Percentiles rank a stretch among this genome's conserved stretches.
Conservation (phyloP, 1,140 invertebrate genomes). For the Mamestra configurata region DNA sequence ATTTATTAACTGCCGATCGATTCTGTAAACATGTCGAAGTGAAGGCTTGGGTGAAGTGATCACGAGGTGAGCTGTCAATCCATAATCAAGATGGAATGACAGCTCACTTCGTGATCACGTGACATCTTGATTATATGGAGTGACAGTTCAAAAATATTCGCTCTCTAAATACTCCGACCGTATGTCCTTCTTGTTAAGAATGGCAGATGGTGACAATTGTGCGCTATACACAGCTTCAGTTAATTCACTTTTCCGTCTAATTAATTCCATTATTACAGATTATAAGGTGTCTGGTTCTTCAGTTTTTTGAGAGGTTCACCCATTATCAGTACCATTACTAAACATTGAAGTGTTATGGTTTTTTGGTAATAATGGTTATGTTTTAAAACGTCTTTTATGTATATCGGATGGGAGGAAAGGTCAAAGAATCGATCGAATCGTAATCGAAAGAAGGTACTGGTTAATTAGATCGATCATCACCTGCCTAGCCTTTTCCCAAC, state of each 20-base stretch:
- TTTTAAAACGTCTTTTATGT: not conserved
- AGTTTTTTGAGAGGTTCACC: conserved; percentile 21
- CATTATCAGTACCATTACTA: conserved; percentile 16
- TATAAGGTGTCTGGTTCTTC: conserved; percentile 44
- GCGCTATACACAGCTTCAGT: conserved; percentile 57
- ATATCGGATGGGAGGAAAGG: not conserved
- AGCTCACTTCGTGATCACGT: no score
- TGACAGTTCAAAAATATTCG: not conserved
- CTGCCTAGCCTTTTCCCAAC: no score
- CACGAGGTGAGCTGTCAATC: no score
- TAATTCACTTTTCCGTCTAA: conserved; percentile 65
- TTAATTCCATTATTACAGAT: conserved; percentile 61
- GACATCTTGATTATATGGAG: no score
- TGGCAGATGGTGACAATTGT: conserved; percentile 63
- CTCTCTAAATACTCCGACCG: not conserved
- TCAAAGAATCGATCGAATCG: not conserved
- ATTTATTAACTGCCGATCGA: no score
- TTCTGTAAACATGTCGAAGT: no score
- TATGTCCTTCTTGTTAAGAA: conserved; percentile 54
- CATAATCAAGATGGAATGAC: no score
- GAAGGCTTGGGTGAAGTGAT: no score
- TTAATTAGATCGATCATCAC: no score
- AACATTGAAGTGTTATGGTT: conserved; percentile 33
- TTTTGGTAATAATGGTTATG: not conserved
- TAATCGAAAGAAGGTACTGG: no score